Evolutionary conservation across 2,888 invertebrate species (phyloP).

Genomic region (Serripes groenlandicus): DNA sequence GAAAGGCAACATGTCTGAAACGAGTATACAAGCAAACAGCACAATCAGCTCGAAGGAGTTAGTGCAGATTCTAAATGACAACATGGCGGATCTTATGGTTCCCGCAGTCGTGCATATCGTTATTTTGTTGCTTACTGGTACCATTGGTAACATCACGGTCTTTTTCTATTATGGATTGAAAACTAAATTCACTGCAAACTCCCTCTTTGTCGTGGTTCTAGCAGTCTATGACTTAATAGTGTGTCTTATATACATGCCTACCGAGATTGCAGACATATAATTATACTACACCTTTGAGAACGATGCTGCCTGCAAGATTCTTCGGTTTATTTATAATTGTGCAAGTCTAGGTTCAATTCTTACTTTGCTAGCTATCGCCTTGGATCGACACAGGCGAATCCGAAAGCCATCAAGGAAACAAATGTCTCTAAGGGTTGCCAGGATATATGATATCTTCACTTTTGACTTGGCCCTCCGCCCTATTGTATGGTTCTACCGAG

Average conservation of each 20-base stretch:
- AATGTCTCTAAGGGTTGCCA: conserved; percentile 66
- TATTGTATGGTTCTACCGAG: conserved; percentile 71
- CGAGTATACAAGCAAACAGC: not conserved
- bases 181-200: conserved; percentile 71
- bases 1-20: not conserved
- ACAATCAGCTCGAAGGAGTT: conserved; percentile 9
- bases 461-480: conserved; percentile 70
- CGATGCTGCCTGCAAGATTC: conserved; percentile 67
- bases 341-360: conserved; percentile 70
- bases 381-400: conserved; percentile 76
- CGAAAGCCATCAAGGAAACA: conserved; percentile 72
- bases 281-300: conserved; percentile 72
- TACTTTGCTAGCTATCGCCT: conserved; percentile 73
- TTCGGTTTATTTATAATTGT: conserved; percentile 73
- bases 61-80: conserved; percentile 65
- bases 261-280: conserved; percentile 75
- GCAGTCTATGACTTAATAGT: conserved; percentile 73
- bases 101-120: conserved; percentile 73
- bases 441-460: conserved; percentile 53
- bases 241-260: conserved; percentile 74
- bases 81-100: conserved; percentile 64
- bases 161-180: conserved; percentile 72
- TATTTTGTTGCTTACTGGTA: conserved; percentile 71
- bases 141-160: conserved; percentile 73
- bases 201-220: conserved; percentile 72